phyloP scores from a whole-genome alignment of 1,140 invertebrate species.

The Hirudo medicinalis region DNA sequence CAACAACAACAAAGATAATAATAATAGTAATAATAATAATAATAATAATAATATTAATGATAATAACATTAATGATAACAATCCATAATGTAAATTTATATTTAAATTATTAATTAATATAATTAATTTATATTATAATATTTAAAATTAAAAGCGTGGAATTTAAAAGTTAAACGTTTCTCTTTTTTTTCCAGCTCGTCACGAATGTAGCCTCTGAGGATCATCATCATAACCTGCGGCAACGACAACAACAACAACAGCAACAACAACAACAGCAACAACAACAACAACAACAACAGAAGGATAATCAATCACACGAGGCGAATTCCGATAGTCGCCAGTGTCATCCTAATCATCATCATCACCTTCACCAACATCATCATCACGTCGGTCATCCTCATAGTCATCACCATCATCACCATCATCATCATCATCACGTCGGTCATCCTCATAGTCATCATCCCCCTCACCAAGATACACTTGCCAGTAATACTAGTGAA shows the following conservation, averaged over 20 bases:
- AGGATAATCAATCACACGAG: neutral
- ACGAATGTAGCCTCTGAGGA: too few relatives aligned
- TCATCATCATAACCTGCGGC: neutral
- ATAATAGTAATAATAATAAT: too few relatives aligned
- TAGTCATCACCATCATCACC: slow-evolving; percentile 7
- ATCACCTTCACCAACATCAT: slow-evolving; percentile 10
- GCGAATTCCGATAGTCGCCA: neutral
- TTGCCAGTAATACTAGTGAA: too few relatives aligned
- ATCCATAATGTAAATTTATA: too few relatives aligned
- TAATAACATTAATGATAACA: too few relatives aligned
- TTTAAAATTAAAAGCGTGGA: too few relatives aligned
- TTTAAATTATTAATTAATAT: too few relatives aligned
- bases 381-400: slow-evolving; percentile 14
- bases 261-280: neutral
- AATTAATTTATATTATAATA: too few relatives aligned
- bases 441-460: slow-evolving; percentile 10
- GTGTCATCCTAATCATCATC: slow-evolving; percentile 2
- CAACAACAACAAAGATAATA: too few relatives aligned
- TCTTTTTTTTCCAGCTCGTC: too few relatives aligned
- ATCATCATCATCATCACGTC: slow-evolving; percentile 15
- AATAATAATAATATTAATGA: too few relatives aligned
- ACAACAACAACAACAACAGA: neutral
- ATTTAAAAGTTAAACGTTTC: too few relatives aligned
- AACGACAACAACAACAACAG: neutral
- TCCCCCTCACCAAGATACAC: neutral